A percentile compares a stretch with the other conserved stretches of the same genome.
Conservation (phyloP, 2,113 vertebrate species). For the Rutilus rutilus region DNA sequence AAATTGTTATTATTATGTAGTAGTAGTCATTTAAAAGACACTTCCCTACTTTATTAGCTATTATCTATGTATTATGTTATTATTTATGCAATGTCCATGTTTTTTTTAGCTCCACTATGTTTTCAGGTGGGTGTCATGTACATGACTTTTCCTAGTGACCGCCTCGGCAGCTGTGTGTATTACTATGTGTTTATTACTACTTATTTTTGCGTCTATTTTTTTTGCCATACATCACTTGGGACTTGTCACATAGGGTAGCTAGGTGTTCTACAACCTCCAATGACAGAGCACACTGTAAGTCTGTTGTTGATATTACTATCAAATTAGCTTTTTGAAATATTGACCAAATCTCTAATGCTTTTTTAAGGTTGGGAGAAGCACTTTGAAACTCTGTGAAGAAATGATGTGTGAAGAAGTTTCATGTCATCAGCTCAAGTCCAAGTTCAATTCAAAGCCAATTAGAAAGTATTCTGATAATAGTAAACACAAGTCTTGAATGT, state of each 20-base stretch:
- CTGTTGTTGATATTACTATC: neutral
- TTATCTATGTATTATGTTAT: no score
- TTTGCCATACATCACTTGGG: neutral
- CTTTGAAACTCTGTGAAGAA: constrained; percentile 10
- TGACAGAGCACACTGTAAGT: neutral
- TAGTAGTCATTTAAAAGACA: no score
- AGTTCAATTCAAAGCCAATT: neutral
- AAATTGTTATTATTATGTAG: no score
- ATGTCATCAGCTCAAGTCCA: neutral
- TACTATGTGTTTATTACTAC: neutral
- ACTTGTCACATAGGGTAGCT: neutral
- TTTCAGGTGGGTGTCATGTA: neutral
- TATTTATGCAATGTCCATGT: no score
- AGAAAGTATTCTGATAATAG: neutral
- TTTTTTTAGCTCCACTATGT: neutral
- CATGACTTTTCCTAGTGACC: neutral
- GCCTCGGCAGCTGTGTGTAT: neutral
- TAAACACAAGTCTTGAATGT: neutral
- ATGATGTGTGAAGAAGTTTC: no score
- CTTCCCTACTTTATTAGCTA: no score
- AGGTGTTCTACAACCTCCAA: neutral
- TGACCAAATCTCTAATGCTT: neutral
- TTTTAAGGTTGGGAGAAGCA: neutral
- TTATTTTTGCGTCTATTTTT: neutral
- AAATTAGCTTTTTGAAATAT: neutral